phyloP scores from a whole-genome alignment of 1,140 invertebrate genomes.

The Drosophila elegans region DNA sequence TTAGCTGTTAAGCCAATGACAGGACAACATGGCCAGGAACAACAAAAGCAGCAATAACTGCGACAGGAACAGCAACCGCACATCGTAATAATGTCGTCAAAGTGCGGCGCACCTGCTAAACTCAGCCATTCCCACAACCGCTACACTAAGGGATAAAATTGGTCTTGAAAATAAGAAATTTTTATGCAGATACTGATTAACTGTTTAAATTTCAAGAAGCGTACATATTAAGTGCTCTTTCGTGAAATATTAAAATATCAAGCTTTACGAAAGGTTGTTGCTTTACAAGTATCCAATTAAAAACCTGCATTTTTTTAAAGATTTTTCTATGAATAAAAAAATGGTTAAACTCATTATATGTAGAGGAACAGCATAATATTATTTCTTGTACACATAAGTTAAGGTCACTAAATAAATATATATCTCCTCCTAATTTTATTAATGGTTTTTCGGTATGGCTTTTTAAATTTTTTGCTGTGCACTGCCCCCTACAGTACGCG shows the following conservation, averaged over 20 bases:
- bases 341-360: too few relatives aligned
- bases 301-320: too few relatives aligned
- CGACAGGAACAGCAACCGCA: constrained; percentile 32
- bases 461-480: background rate
- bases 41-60: constrained; percentile 29
- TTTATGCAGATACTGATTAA: too few relatives aligned
- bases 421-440: background rate
- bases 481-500: background rate
- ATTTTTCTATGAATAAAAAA: too few relatives aligned
- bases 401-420: background rate
- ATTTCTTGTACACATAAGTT: too few relatives aligned
- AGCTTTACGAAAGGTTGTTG: too few relatives aligned
- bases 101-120: constrained; percentile 58
- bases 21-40: constrained; percentile 46
- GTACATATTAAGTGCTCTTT: too few relatives aligned
- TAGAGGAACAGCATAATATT: too few relatives aligned
- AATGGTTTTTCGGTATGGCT: background rate
- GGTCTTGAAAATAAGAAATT: too few relatives aligned
- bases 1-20: constrained; percentile 74
- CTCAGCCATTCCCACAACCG: constrained; percentile 44
- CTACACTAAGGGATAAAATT: constrained; percentile 4
- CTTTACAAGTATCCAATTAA: too few relatives aligned
- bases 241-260: too few relatives aligned
- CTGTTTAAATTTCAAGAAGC: too few relatives aligned
- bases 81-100: constrained; percentile 66